Evolutionary conservation across 2,797 vertebrate genomes (phyloP), one percentile per base, ranked within the genome.

Genomic region (Channa striata): DNA sequence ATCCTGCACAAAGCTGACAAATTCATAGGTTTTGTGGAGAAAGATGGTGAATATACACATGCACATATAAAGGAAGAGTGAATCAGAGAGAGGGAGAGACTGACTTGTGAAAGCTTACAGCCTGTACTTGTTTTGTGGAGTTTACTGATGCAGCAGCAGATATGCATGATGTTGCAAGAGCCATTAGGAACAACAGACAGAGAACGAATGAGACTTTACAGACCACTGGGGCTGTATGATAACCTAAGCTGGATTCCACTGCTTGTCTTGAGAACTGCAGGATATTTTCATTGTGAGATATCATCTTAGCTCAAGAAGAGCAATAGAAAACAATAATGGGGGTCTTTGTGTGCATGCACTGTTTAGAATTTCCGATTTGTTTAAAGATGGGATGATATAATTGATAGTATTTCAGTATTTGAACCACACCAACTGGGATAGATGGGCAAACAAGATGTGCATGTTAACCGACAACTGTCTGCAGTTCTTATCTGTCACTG

Each of bases 1-100:
- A 75, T 72, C 80, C 86, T 37, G 46, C 84, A 89, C 72, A 89
- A 87, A 89, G 79, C 83, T 85, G 87, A 89, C 77, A 86, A 82
- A 90, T 88, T 84, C 81, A 81, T 80, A 77, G 67, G 69, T 83
- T 81, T 85, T 76, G 68, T 51, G 60, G 62, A 77, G 76, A 78
- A 80, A 72, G 66, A 78, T 11, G n/a, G 63, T 49, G 56, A 75
- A 79, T 44, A 81, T 53, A 78, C 67, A 78, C 61, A 74, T n/a
- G 40, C 21, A 65, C 39, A 56, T 17, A 53, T 10, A 20, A 25
- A 44, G 39, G n/a, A 17, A 20, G 48, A 39, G 46, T 10, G 39
- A 40, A 57, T 51, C 49, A 53, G 23, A 30, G 19, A 20, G 43
- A 39, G 49, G 7, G 57, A 43, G 54, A 25, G 62, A 21, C 20